Percentiles rank a stretch among this genome's conserved stretches.
phyloP scores from a whole-genome alignment of 2,797 vertebrate genomes.

The Bovichtus diacanthus region DNA sequence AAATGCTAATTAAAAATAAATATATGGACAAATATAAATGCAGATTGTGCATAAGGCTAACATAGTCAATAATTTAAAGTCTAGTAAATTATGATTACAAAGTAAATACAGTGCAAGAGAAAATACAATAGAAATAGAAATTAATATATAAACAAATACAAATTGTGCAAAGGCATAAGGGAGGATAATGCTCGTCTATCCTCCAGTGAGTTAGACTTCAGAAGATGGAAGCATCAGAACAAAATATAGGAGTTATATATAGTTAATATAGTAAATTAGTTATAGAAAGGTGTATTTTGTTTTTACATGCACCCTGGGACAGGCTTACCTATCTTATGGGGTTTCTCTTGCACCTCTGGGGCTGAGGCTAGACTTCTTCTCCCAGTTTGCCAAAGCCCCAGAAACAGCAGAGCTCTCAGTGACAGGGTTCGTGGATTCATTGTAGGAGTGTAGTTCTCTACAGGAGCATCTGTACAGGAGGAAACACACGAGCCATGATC shows the following conservation, averaged over 20 bases:
- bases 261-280: too few relatives aligned
- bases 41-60: too few relatives aligned
- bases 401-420: constrained; percentile 75
- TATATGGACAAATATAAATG: too few relatives aligned
- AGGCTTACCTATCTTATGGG: constrained; percentile 83
- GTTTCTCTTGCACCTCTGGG: constrained; percentile 68
- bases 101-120: too few relatives aligned
- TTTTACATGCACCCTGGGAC: background rate
- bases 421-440: constrained; percentile 74
- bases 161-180: too few relatives aligned
- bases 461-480: constrained; percentile 53
- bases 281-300: background rate
- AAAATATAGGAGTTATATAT: background rate
- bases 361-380: constrained; percentile 75
- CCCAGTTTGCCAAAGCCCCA: constrained; percentile 78
- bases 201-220: background rate
- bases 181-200: background rate
- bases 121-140: too few relatives aligned
- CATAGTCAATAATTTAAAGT: too few relatives aligned
- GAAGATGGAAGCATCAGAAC: background rate
- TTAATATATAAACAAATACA: too few relatives aligned
- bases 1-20: too few relatives aligned
- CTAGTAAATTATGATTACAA: too few relatives aligned
- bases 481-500: background rate
- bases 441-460: constrained; percentile 13